These are phyloP conservation scores for Lonchura striata DNA, from an alignment of 2,113 vertebrate species.

Conservation along the genomic window DNA sequence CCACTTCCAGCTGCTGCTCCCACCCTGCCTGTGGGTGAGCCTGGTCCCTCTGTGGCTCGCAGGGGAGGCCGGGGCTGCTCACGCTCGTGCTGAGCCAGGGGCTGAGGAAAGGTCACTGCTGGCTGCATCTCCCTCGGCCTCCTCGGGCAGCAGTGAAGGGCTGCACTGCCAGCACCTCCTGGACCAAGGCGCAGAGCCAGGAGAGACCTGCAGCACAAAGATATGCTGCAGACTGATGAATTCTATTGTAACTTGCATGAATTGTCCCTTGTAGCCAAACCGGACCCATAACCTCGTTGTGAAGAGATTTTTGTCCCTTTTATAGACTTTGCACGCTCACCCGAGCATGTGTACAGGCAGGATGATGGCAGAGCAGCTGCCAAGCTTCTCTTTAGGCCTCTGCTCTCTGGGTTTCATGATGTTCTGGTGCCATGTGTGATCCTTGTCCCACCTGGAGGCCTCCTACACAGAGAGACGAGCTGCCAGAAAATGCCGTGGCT, in stretches of 20 bases:
- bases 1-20: neutral
- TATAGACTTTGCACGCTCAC: neutral
- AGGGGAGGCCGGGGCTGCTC: neutral
- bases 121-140: neutral
- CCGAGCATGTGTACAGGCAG: neutral
- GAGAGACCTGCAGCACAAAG: neutral
- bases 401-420: neutral
- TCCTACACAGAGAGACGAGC: conserved; percentile 20
- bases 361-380: neutral
- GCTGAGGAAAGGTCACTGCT: neutral
- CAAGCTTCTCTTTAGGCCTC: neutral
- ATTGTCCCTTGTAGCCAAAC: neutral
- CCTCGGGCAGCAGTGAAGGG: neutral
- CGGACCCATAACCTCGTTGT: neutral
- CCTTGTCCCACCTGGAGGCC: neutral
- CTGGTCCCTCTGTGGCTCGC: neutral
- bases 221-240: neutral
- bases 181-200: neutral
- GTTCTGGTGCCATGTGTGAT: neutral
- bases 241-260: neutral
- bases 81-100: neutral
- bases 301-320: neutral
- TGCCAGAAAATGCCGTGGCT: neutral
- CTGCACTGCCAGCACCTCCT: neutral
- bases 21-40: neutral